Base-by-base conservation (phyloP, 2,797 vertebrate species). In the Meda fulgida region DNA sequence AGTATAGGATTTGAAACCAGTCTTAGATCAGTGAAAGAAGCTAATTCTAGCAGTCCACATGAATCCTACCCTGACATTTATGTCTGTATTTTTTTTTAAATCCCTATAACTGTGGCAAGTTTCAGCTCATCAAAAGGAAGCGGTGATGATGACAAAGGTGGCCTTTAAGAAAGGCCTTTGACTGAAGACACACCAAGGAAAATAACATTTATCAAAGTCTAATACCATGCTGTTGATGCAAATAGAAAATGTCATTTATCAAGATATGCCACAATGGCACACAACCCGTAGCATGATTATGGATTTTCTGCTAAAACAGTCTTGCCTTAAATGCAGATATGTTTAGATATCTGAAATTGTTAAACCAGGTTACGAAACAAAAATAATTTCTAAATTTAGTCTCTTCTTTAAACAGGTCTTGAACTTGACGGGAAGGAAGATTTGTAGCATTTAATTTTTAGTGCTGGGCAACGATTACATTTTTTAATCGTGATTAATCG, bases 121-220 rank as follows among this genome's bases (percentile, higher is more conserved):
- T 92, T 89, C 85, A 86, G 86, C 89, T 89, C 90, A 94, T 93
- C 85, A 88, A 84, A 91, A 81, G 91, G 81, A 85, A 88, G 84
- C 72, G 78, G 86, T 91, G 91, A 92, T 92, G 91, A 91, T 92
- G 92, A 93, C 92, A 94, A 94, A 92, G 91, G 87, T 91, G 93
- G 90, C 92, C 93, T 95, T 93, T 93, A 92, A 91, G 92, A 87
- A 89, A 90, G 88, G 89, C 92, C 88, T 94, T 89, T 95, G 93
- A 94, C 91, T 92, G 85, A 88, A 86, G 84, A 94, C 89, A 88
- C 90, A 88, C 84, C 82, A 88, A 84, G 89, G 82, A 91, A 92
- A 90, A 90, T 88, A 90, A 92, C 90, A 94, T 94, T 93, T 91
- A 92, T 93, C 91, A 89, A 90, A 88, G 88, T 90, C 91, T 88